Evolutionary conservation across 2,888 invertebrate genomes (phyloP).

Genomic region (Orthosia gothica): DNA sequence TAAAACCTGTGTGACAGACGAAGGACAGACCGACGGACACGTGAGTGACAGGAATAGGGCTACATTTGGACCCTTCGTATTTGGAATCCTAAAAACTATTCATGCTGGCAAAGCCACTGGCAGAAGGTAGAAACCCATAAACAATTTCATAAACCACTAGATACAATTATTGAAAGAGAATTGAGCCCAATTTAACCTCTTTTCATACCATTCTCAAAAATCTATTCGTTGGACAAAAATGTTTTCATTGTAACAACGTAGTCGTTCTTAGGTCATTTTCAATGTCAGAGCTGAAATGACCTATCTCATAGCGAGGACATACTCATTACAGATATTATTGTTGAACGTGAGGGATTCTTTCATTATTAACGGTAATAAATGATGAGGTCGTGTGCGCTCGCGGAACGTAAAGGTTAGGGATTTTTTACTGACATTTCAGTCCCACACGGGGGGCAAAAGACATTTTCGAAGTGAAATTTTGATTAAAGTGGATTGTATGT

Average conservation of each 20-base stretch:
- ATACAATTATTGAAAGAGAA: neutral
- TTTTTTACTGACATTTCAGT: conserved; percentile 11
- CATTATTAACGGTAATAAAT: conserved; percentile 25
- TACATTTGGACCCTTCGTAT: too few species aligned
- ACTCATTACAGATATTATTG: conserved; percentile 34
- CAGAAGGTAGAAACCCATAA: too few species aligned
- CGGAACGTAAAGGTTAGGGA: conserved; percentile 18
- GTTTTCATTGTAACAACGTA: neutral
- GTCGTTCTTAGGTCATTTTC: conserved; percentile 13
- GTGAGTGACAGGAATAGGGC: too few species aligned
- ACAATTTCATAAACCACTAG: too few species aligned
- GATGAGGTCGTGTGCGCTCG: neutral
- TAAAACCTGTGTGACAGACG: too few species aligned
- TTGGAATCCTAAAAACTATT: too few species aligned
- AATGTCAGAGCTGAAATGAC: conserved; percentile 43
- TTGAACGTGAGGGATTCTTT: conserved; percentile 22
- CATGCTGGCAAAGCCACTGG: too few species aligned
- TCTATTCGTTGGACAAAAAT: neutral
- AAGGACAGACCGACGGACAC: too few species aligned
- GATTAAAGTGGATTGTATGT: neutral
- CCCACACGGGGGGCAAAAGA: neutral
- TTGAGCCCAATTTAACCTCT: neutral
- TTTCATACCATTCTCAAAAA: neutral
- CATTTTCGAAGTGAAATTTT: neutral
- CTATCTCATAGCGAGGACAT: conserved; percentile 43